Evolutionary conservation across 2,113 vertebrate species (phyloP).

Genomic region (Coracopsis vasa): DNA sequence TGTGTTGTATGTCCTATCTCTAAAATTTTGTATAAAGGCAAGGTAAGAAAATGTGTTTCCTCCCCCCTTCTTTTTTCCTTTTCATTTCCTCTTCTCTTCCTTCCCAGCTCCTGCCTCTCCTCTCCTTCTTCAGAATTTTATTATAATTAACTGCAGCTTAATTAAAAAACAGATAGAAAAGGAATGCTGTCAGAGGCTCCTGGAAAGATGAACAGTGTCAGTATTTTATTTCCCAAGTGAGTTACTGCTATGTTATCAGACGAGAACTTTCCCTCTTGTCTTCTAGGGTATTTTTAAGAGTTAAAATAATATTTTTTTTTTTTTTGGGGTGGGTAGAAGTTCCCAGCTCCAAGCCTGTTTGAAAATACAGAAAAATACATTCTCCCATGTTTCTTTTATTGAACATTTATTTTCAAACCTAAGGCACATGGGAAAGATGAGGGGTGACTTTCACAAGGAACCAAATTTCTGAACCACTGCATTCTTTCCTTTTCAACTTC

Average conservation of each 20-base stretch:
- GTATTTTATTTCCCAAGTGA: not conserved
- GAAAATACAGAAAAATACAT: not conserved
- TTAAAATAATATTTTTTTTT: not conserved
- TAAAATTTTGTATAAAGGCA: constrained; percentile 80
- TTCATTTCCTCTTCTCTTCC: not conserved
- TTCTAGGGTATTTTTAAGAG: not conserved
- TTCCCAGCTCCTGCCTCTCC: fast-evolving
- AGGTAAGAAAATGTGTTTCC: constrained; percentile 72
- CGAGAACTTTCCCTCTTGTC: not conserved
- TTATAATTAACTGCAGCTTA: not conserved
- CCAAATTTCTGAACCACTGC: not conserved
- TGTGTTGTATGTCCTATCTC: constrained; percentile 86
- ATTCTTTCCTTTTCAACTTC: not conserved
- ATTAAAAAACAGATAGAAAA: not conserved
- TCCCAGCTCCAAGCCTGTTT: not conserved
- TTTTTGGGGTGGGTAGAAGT: not conserved
- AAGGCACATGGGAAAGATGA: not conserved
- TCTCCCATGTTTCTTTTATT: not conserved
- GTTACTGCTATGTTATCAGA: not conserved
- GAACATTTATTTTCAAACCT: not conserved
- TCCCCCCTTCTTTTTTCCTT: not conserved
- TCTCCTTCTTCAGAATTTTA: not conserved
- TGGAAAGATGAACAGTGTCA: not conserved
- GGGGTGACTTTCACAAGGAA: not conserved
- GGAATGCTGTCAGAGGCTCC: not conserved